Percentiles rank a stretch among this genome's conserved stretches.
These are phyloP conservation scores for Lottia gigantea DNA, from an alignment of 2,888 invertebrate genomes.

Conservation along the genomic window DNA sequence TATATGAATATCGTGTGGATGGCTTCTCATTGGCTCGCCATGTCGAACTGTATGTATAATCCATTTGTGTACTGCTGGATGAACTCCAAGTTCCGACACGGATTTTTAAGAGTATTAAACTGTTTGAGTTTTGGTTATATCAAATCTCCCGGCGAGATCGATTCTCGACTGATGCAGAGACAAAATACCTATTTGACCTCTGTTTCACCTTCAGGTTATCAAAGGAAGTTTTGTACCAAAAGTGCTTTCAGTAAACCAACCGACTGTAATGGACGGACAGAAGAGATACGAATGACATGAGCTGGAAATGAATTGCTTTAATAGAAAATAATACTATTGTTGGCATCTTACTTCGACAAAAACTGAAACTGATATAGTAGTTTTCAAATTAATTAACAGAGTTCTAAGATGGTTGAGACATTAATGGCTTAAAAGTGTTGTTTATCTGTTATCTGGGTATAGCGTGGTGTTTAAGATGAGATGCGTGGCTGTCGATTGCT, in stretches of 20 bases:
- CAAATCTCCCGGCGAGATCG: conserved; percentile 33
- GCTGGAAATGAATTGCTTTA: too few relatives aligned
- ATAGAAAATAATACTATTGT: too few relatives aligned
- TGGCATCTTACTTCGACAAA: too few relatives aligned
- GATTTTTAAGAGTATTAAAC: conserved; percentile 44
- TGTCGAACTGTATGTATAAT: conserved; percentile 97
- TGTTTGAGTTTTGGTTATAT: conserved; percentile 44
- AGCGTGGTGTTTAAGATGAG: too few relatives aligned
- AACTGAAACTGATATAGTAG: too few relatives aligned
- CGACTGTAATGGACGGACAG: neutral
- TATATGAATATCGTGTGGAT: conserved; percentile 55
- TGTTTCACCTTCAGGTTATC: conserved; percentile 18
- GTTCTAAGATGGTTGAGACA: too few relatives aligned
- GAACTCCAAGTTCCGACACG: conserved; percentile 79
- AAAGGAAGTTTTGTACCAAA: neutral
- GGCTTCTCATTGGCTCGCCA: conserved; percentile 81
- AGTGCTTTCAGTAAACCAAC: neutral
- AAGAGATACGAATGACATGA: too few relatives aligned
- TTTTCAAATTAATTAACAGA: too few relatives aligned
- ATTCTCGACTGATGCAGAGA: conserved; percentile 33
- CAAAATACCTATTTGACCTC: conserved; percentile 37
- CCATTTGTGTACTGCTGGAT: conserved; percentile 97
- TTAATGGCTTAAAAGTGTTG: too few relatives aligned
- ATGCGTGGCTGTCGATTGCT: too few relatives aligned
- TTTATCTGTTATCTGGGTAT: too few relatives aligned